phyloP scores from a whole-genome alignment of 2,888 invertebrate genomes.

The Apamea anceps region DNA sequence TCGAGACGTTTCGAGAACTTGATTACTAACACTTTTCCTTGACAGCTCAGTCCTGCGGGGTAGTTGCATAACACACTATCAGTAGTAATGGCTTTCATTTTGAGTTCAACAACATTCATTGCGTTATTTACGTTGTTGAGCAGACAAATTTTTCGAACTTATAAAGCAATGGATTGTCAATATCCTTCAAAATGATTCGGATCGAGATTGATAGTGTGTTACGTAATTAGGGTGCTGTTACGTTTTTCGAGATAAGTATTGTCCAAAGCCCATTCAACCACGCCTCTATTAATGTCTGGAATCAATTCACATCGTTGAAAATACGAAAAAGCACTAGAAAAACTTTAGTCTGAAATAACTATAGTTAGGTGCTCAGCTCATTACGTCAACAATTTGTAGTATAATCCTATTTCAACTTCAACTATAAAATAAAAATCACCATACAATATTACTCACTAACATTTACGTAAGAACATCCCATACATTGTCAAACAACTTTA shows the following conservation, averaged over 20 bases:
- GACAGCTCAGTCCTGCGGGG: not conserved
- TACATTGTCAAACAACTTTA: conserved; percentile 61
- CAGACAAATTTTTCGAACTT: not conserved
- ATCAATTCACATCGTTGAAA: not conserved
- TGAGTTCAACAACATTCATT: not conserved
- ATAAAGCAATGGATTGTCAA: not conserved
- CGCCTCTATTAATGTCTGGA: not conserved
- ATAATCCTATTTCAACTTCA: conserved; percentile 3
- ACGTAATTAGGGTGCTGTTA: not conserved
- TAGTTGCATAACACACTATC: not conserved
- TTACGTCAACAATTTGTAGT: conserved; percentile 16
- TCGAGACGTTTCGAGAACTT: too few relatives aligned
- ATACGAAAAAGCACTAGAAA: too few relatives aligned
- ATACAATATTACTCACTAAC: conserved; percentile 28
- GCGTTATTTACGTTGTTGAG: not conserved
- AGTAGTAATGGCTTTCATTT: not conserved
- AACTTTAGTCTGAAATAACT: not conserved
- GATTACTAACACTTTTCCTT: not conserved
- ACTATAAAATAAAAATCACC: conserved; percentile 32
- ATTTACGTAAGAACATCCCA: conserved; percentile 46
- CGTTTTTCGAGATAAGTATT: not conserved
- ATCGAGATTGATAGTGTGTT: not conserved
- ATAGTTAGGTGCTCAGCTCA: not conserved
- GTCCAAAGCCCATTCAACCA: not conserved
- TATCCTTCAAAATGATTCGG: not conserved